Evolutionary conservation across 1,140 invertebrate genomes (phyloP), one percentile per base, ranked within the genome.

Genomic region (Helicoverpa zea): DNA sequence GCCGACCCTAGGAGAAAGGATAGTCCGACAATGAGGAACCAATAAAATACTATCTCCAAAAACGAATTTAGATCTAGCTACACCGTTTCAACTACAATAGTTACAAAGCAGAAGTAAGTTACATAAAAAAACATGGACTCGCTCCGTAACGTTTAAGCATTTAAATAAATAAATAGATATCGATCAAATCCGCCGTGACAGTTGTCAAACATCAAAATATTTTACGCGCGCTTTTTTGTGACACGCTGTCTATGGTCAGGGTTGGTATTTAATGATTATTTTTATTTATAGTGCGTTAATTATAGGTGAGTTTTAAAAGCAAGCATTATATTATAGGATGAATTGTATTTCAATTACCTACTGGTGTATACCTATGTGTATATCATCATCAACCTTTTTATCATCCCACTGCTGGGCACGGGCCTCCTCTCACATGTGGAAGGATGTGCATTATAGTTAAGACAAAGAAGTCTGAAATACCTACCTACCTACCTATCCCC

Each of bases 181-280:
- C 83, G 88, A 91, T 92, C 90, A 89, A 85, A 88, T 86, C 85
- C 85, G n/a, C 80, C 82, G 77, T 92, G 92, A 92, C 92, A 94
- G 87, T 94, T 94, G 93, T 94, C 93, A 94, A 92, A 93, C 88
- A 91, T 94, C 90, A 93, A 94, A 94, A 94, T 94, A 93, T 94
- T 94, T 94, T 94, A 91, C 88, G 90, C 90, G 91, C 89, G 89
- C 90, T 93, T 93, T 91, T 92, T 89, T 81, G 90, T 86, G 81
- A 86, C 80, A 80, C 78, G 81, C 75, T 68, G 47, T 88, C 90
- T 91, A 90, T 87, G 85, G 73, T 49, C 75, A 93, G 92, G 93
- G 92, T 56, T 94, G 89, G n/a, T 51, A 59, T 14, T 59, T 61
- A 80, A 58, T 18, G 73, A 77, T 70, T 80, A 64, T 47, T 49